phyloP scores from a whole-genome alignment of 1,140 invertebrate species.

The Temnothorax nylanderi region DNA sequence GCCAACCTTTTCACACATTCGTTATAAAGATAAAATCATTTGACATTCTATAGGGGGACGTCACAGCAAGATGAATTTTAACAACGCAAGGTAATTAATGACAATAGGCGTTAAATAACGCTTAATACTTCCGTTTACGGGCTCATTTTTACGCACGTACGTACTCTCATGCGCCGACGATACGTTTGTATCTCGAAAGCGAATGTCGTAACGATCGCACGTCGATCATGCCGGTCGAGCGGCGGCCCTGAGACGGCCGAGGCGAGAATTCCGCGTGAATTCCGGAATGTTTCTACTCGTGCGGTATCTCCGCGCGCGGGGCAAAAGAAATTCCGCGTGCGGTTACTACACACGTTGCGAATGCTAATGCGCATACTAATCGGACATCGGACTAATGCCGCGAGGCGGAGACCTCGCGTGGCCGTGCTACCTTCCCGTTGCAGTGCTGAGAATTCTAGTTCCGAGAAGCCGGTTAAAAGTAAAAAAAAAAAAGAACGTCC shows the following conservation, averaged over 20 bases:
- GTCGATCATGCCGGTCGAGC: slow-evolving; percentile 26
- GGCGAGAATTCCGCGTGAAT: slow-evolving; percentile 58
- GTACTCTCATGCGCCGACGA: neutral
- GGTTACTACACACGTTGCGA: slow-evolving; percentile 40
- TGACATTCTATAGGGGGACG: neutral
- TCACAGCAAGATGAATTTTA: neutral
- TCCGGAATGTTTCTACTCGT: slow-evolving; percentile 54
- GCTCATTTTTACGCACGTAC: neutral
- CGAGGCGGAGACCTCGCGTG: neutral
- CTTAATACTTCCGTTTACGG: neutral
- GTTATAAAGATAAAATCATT: neutral
- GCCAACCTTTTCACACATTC: neutral
- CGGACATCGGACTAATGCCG: slow-evolving; percentile 25
- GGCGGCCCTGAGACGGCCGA: slow-evolving; percentile 52
- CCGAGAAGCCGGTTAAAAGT: neutral
- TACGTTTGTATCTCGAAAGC: slow-evolving; percentile 33
- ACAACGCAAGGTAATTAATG: neutral
- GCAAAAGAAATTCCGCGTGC: slow-evolving; percentile 51
- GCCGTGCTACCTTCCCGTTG: neutral
- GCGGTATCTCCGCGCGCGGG: slow-evolving; percentile 22
- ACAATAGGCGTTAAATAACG: neutral
- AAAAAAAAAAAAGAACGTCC: neutral
- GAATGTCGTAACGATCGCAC: slow-evolving; percentile 33
- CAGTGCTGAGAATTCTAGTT: slow-evolving; percentile 10
- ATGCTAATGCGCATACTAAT: slow-evolving; percentile 61